Evolutionary conservation across 1,140 invertebrate genomes (phyloP).

Genomic region (Phthorimaea operculella): DNA sequence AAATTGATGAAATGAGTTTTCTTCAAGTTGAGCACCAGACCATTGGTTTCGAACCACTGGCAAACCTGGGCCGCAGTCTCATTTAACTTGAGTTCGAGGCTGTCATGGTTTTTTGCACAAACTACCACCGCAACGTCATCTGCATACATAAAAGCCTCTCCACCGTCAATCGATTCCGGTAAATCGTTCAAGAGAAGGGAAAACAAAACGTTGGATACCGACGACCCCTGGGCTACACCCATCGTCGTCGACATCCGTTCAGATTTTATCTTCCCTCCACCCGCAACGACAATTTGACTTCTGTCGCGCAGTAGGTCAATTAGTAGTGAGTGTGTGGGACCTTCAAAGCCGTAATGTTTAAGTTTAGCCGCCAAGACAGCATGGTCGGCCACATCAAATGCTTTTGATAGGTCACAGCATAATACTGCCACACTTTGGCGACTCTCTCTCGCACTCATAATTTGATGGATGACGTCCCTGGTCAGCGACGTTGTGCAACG

Average conservation of each 20-base stretch:
- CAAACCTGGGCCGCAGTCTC: background rate
- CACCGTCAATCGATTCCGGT: background rate
- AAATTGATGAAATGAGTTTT: background rate
- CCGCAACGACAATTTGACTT: background rate
- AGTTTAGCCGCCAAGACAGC: background rate
- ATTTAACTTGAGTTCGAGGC: background rate
- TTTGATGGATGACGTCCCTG: background rate
- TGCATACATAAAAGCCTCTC: constrained; percentile 3
- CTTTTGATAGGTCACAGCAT: constrained; percentile 6
- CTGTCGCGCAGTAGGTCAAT: background rate
- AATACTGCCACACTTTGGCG: constrained; percentile 3
- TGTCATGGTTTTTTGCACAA: background rate
- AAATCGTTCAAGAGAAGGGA: constrained; percentile 4
- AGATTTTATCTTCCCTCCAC: background rate
- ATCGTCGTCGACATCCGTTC: background rate
- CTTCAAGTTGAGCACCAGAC: background rate
- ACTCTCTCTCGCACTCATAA: background rate
- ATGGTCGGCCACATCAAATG: constrained; percentile 6
- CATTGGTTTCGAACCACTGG: background rate
- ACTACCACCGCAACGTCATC: constrained; percentile 8
- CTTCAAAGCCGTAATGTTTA: background rate
- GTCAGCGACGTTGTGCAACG: background rate
- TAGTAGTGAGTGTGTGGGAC: background rate
- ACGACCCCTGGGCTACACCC: background rate
- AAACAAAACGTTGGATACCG: constrained; percentile 5